A percentile compares a stretch with the other conserved stretches of the same genome.
These are phyloP conservation scores for Cylloceria caligata DNA, from an alignment of 2,888 invertebrate species.

Conservation along the genomic window DNA sequence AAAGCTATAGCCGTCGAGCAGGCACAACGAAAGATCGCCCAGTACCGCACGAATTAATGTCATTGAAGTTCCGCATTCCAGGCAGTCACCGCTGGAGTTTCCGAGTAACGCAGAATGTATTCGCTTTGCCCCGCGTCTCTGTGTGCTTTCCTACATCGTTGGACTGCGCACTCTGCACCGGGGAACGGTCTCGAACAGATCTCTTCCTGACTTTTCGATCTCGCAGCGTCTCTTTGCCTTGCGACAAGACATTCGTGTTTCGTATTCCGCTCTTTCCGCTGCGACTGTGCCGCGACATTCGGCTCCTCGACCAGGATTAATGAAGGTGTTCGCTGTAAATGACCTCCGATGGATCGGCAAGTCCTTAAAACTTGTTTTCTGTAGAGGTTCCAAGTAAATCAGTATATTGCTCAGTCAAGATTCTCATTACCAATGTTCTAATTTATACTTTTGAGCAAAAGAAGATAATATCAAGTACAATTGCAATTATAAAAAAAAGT, in stretches of 20 bases:
- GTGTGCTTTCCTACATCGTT: slow-evolving; percentile 1
- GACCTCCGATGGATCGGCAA: slow-evolving; percentile 64
- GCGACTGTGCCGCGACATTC: slow-evolving; percentile 38
- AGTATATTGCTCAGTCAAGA: not conserved
- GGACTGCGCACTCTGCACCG: not conserved
- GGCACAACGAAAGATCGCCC: slow-evolving; percentile 45
- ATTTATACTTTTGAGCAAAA: not conserved
- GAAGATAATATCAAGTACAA: not conserved
- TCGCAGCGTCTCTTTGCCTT: slow-evolving; percentile 52
- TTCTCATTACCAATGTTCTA: not conserved
- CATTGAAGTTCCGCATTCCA: slow-evolving; percentile 79
- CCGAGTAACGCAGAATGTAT: slow-evolving; percentile 66
- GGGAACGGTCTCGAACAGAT: slow-evolving; percentile 31
- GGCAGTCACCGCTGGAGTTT: slow-evolving; percentile 61
- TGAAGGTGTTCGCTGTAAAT: slow-evolving; percentile 70
- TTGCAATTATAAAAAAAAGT: not conserved
- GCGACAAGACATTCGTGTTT: slow-evolving; percentile 39
- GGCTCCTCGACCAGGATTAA: slow-evolving; percentile 70
- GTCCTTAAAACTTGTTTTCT: slow-evolving; percentile 49
- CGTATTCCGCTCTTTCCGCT: slow-evolving; percentile 40
- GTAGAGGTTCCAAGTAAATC: not conserved
- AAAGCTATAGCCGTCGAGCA: slow-evolving; percentile 37
- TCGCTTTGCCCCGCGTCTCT: slow-evolving; percentile 53
- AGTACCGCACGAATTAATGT: slow-evolving; percentile 76
- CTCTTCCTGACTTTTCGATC: slow-evolving; percentile 48